Conservation (phyloP, 2,888 invertebrate genomes). For the Sthenelais limicola region DNA sequence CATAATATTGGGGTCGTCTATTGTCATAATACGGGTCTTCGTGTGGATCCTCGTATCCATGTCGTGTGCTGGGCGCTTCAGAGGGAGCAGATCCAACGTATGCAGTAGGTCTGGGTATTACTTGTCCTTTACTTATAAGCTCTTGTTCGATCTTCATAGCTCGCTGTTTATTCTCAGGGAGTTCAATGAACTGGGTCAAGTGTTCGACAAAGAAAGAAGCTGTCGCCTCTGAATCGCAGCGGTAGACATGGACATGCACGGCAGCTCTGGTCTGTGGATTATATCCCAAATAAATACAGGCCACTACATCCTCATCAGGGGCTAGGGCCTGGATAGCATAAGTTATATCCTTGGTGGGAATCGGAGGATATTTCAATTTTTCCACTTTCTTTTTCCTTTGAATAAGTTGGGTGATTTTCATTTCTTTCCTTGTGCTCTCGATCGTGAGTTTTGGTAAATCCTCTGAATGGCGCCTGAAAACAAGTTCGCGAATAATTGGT, state of each 20-base stretch:
- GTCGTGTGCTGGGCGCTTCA: background rate
- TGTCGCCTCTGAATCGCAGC: constrained; percentile 94
- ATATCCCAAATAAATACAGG: constrained; percentile 91
- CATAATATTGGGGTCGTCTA: too few species aligned
- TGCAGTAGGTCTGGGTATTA: constrained; percentile 30
- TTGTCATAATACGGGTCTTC: too few species aligned
- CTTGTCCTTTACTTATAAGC: constrained; percentile 59
- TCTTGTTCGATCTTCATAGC: constrained; percentile 83
- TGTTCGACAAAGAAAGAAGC: constrained; percentile 90
- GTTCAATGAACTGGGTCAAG: constrained; percentile 83
- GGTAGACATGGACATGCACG: constrained; percentile 94
- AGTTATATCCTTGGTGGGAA: constrained; percentile 74
- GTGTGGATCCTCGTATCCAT: background rate
- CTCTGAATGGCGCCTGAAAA: constrained; percentile 87
- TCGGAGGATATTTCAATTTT: constrained; percentile 83
- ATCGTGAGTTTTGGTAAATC: constrained; percentile 86
- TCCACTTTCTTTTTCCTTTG: constrained; percentile 68
- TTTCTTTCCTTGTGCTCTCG: constrained; percentile 83
- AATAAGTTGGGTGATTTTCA: constrained; percentile 91
- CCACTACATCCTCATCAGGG: constrained; percentile 87
- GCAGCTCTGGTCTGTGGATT: constrained; percentile 96
- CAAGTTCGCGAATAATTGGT: constrained; percentile 87
- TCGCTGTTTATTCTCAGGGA: constrained; percentile 89
- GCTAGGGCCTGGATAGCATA: constrained; percentile 84
- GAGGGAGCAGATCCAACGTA: background rate